Conservation (phyloP, 2,113 vertebrate species). For the Oenanthe oenanthe region DNA sequence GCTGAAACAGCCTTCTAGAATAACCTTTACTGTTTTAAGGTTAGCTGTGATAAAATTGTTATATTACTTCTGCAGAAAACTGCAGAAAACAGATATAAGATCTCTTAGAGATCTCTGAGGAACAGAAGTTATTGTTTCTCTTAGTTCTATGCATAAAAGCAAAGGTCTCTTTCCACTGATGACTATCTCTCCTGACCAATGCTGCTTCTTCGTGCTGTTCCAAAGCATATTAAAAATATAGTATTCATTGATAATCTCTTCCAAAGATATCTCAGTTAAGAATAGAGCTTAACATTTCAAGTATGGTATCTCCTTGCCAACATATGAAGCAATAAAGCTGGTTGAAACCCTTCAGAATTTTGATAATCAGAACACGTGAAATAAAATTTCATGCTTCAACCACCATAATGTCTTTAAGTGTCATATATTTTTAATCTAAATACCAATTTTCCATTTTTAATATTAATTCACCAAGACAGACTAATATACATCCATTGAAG, state of each 20-base stretch:
- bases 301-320: background rate
- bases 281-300: slow-evolving; percentile 31
- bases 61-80: background rate
- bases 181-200: background rate
- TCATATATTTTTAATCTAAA: background rate
- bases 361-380: background rate
- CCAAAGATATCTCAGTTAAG: background rate
- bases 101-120: background rate
- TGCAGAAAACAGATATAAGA: background rate
- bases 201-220: background rate
- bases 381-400: background rate
- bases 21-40: background rate
- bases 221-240: background rate
- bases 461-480: background rate
- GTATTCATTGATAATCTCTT: background rate
- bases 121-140: background rate
- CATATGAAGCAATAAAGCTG: background rate
- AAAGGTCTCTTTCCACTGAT: background rate
- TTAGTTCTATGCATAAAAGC: background rate
- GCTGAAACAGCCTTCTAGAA: background rate
- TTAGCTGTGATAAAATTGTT: background rate
- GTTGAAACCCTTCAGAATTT: background rate
- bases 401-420: background rate
- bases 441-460: background rate
- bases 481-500: background rate